Percentiles rank a stretch among this genome's conserved stretches.
These are phyloP conservation scores for Zaprionus tsacasi DNA, from an alignment of 1,140 invertebrate species.

Conservation along the genomic window DNA sequence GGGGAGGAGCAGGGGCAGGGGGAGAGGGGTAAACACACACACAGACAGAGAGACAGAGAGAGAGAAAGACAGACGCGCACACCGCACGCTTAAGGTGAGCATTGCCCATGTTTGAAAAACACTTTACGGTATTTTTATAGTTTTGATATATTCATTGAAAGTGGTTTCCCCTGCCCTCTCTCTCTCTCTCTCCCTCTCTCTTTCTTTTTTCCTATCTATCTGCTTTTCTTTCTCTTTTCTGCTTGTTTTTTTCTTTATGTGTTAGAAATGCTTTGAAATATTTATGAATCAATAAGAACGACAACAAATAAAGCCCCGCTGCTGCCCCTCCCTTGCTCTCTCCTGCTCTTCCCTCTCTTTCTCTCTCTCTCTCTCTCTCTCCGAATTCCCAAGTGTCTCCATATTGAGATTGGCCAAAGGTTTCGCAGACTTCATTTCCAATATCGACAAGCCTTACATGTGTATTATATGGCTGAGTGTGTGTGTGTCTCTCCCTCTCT, in stretches of 20 bases:
- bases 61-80: conserved; percentile 1
- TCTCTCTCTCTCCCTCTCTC: conserved; percentile 1
- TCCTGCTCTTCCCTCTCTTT: too few species aligned
- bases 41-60: conserved; percentile 3
- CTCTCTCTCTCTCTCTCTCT: too few species aligned
- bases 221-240: not conserved
- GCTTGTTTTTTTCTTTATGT: conserved; percentile 41
- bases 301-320: conserved; percentile 59
- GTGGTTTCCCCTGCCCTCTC: conserved; percentile 45
- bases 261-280: conserved; percentile 76
- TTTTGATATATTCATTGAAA: conserved; percentile 82
- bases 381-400: conserved; percentile 16
- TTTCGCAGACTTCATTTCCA: conserved; percentile 22
- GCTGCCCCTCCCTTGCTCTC: not conserved
- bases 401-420: conserved; percentile 44
- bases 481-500: not conserved
- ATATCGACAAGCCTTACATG: conserved; percentile 10
- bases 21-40: not conserved
- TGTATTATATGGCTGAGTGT: not conserved
- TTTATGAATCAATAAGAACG: conserved; percentile 78
- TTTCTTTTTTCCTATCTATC: conserved; percentile 21
- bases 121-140: conserved; percentile 82
- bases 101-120: conserved; percentile 63
- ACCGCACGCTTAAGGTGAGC: conserved; percentile 63
- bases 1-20: too few species aligned